These are phyloP conservation scores for Caenorhabditis drosophilae DNA, from an alignment of 2,888 invertebrate genomes.

Conservation along the genomic window DNA sequence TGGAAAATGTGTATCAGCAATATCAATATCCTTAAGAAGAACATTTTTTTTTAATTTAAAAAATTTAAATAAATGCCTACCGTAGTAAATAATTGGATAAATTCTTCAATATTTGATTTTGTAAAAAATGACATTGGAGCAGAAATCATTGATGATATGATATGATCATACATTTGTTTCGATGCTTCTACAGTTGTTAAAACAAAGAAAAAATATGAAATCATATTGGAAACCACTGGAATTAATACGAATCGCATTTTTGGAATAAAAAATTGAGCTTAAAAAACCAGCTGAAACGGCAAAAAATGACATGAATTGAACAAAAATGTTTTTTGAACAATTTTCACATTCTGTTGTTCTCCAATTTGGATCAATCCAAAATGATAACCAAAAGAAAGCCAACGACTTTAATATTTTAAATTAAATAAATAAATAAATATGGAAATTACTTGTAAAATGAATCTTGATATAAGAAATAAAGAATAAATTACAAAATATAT, in stretches of 20 bases:
- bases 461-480: slow-evolving; percentile 13
- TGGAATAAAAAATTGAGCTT: not conserved
- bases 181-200: slow-evolving; percentile 34
- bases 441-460: slow-evolving; percentile 7
- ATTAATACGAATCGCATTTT: not conserved
- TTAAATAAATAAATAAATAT: no score
- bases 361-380: slow-evolving; percentile 32
- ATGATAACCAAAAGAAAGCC: slow-evolving; percentile 29
- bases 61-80: slow-evolving; percentile 7
- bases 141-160: slow-evolving; percentile 62
- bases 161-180: slow-evolving; percentile 56
- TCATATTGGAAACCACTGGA: slow-evolving; percentile 41
- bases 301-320: slow-evolving; percentile 25
- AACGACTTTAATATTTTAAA: slow-evolving; percentile 12
- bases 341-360: slow-evolving; percentile 19
- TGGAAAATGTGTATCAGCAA: slow-evolving; percentile 50
- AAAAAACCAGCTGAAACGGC: slow-evolving; percentile 24
- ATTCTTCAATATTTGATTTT: slow-evolving; percentile 68
- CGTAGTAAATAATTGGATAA: slow-evolving; percentile 65
- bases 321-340: slow-evolving; percentile 29
- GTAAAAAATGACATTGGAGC: slow-evolving; percentile 68
- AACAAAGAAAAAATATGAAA: slow-evolving; percentile 37
- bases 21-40: slow-evolving; percentile 54
- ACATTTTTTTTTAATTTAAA: not conserved
- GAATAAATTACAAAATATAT: slow-evolving; percentile 18